Percentiles rank a stretch among this genome's conserved stretches.
Conservation (phyloP, 2,888 invertebrate genomes). For the Leptopilina drosophilae region DNA sequence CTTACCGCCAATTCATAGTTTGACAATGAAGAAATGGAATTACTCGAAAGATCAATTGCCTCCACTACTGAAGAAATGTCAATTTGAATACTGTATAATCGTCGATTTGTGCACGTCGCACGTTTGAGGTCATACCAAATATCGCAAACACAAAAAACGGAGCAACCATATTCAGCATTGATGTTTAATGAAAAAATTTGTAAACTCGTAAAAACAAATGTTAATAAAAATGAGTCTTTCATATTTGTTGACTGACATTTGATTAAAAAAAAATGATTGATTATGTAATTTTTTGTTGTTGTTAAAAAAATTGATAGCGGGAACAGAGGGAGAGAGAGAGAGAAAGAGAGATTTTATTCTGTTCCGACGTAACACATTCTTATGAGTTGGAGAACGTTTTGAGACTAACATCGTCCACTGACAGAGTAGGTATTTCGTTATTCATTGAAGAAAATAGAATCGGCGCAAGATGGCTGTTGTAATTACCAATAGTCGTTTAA, state of each 20-base stretch:
- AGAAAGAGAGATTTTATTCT: too few relatives aligned
- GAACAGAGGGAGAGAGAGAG: too few relatives aligned
- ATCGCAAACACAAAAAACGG: slow-evolving; percentile 67
- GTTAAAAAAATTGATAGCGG: too few relatives aligned
- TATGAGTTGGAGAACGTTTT: not conserved
- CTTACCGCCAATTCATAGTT: slow-evolving; percentile 69
- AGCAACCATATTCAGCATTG: slow-evolving; percentile 55
- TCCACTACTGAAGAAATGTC: slow-evolving; percentile 65
- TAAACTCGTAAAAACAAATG: not conserved
- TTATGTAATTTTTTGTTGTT: not conserved
- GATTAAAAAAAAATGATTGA: not conserved
- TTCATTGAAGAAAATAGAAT: slow-evolving; percentile 23
- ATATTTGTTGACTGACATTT: slow-evolving; percentile 6
- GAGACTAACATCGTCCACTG: slow-evolving; percentile 2
- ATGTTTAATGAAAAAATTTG: not conserved
- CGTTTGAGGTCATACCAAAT: slow-evolving; percentile 65
- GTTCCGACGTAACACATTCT: not conserved
- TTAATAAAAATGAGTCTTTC: not conserved
- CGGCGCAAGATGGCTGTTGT: slow-evolving; percentile 7
- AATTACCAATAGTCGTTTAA: slow-evolving; percentile 9
- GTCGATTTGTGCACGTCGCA: slow-evolving; percentile 67
- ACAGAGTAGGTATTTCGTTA: not conserved
- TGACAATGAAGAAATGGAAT: slow-evolving; percentile 67
- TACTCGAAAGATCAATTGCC: slow-evolving; percentile 72
- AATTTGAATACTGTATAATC: slow-evolving; percentile 68